Evolutionary conservation across 2,113 vertebrate genomes (phyloP), one percentile per base, ranked within the genome.

Genomic region (Ptilonorhynchus violaceus): DNA sequence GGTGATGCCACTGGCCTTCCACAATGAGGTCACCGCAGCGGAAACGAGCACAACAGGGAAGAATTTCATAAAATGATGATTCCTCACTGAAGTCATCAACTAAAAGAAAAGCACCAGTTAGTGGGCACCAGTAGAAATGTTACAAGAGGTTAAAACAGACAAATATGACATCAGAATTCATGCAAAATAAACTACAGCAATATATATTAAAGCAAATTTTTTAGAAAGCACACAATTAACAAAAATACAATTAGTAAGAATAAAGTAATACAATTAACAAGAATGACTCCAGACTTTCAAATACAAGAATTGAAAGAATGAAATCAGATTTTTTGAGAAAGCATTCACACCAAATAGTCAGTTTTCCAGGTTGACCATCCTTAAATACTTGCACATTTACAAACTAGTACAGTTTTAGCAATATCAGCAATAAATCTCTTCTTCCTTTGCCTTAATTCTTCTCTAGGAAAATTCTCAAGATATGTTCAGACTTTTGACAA

Each of bases 1-100:
- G 98, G 95, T 99, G 99, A 98, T 99, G 99, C 99, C 99, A 99
- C 97, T 99, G 99, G 53, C 99, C 99, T 98, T 99, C 99, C 13
- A 98, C 96, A 49, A 99, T 99, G 86, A 99, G 98, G 72, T 99
- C 99, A 42, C 99, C 98, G 7, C 99, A 99, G 92, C 99, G 99
- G 96, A 99, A 99, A 35, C 99, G 99, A 44, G 99, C 99, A 35
- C 99, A 99, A 96, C 99, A 99, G 21, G 99, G 99, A 64, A 99
- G 98, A 95, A 99, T 99, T 98, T 99, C 99, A 44, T 99, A 99
- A 97, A 99, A 99, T 9, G 99, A 99, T 1, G 99, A 98, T 90
- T 99, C 99, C 93, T 99, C 99, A 9, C 98, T 99, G 63, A 99
- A 99, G 97, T 99, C 99, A 89, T 99, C 99, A 31, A 98, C 99